Base-by-base conservation (phyloP, 2,888 invertebrate genomes). In the Polymixis flavicincta region DNA sequence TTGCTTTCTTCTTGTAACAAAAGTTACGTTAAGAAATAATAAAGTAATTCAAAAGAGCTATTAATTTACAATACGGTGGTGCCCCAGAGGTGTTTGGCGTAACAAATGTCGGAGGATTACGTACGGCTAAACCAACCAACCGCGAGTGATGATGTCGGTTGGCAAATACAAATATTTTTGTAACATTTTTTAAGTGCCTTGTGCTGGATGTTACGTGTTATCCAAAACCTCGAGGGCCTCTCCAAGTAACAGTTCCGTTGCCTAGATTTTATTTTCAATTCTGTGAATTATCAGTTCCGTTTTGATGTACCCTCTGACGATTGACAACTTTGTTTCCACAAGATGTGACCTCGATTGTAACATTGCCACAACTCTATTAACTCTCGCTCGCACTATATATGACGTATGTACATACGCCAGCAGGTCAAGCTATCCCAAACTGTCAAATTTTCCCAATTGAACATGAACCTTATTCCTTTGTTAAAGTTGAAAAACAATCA, bases 131-230 rank as follows among this genome's bases (percentile, higher is more conserved):
- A 25, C 5, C 70, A 48, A 42, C 5, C 66, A 48, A 59, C 28
- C 37, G 22, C n/a, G 19, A 57, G n/a, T 37, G 25, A 52, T 25
- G 54, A 54, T 45, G 17, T 32, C 32, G 42, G 80, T 48, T 13
- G 84, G 76, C 25, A 60, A 59, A 84, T 68, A 67, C 13, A 28
- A 70, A 84, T 82, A 82, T 84, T 82, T 84, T 82, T 59, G 66
- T 67, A 82, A n/a, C 60, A 50, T 81, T 82, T 84, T 81, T 9
- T 42, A 80, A 81, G 82, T 82, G 82, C 82, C 85, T 82, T 76
- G 76, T 85, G 85, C 72, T 52, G 77, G 25, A 42, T 32, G 50
- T 28, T 28, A 54, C n/a, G 63, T 55, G 76, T 70, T 81, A 64
- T 64, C 63, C 52, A 48, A 84, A 59, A 67, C 67, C 63, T 59